These are phyloP conservation scores for Euphydryas editha DNA, from an alignment of 2,888 invertebrate genomes.

Conservation along the genomic window DNA sequence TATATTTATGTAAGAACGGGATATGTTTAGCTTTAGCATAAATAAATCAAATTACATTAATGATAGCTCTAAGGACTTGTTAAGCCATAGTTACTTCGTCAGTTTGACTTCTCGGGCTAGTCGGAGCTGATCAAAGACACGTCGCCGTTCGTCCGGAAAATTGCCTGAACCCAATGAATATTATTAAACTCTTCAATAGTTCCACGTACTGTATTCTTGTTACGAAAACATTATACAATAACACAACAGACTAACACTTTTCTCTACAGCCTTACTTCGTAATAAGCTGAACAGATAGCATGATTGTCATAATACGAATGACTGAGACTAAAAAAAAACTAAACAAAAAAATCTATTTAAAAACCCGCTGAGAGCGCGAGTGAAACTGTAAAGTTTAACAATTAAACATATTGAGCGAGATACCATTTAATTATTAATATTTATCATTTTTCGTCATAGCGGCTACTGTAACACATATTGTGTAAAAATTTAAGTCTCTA, in stretches of 20 bases:
- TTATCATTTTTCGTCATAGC: no score
- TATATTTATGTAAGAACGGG: no score
- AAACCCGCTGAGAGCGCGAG: no score
- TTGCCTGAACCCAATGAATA: conserved; percentile 83
- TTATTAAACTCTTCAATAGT: conserved; percentile 82
- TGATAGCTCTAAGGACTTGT: conserved; percentile 51
- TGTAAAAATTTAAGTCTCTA: no score
- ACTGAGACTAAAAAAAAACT: not conserved
- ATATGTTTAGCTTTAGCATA: no score
- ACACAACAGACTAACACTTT: conserved; percentile 7
- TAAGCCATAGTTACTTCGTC: conserved; percentile 62
- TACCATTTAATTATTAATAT: no score
- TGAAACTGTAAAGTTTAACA: no score
- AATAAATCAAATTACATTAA: conserved; percentile 46
- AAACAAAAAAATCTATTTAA: no score
- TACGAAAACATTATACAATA: conserved; percentile 58
- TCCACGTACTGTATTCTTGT: conserved; percentile 73
- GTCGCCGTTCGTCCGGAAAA: conserved; percentile 78
- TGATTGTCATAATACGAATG: not conserved
- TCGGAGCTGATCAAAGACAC: conserved; percentile 79
- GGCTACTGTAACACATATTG: no score
- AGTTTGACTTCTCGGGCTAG: conserved; percentile 70
- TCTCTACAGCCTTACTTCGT: not conserved
- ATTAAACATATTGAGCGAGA: no score
- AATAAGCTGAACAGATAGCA: not conserved